phyloP scores from a whole-genome alignment of 2,888 invertebrate species.

The Eupeodes latifasciatus region DNA sequence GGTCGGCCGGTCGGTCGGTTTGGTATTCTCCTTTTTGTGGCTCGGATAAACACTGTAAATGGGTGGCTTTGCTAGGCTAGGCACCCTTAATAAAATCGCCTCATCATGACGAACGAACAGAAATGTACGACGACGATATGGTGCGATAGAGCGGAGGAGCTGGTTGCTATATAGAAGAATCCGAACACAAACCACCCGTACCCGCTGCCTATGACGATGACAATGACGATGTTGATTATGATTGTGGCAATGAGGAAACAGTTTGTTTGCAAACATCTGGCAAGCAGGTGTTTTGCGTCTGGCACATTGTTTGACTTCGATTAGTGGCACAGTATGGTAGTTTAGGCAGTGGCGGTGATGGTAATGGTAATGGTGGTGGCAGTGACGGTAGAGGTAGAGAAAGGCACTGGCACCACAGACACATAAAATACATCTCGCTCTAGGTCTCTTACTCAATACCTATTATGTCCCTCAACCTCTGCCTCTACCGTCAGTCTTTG shows the following conservation, averaged over 20 bases:
- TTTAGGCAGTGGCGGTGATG: constrained; percentile 7
- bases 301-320: constrained; percentile 74
- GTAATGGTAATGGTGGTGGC: no score
- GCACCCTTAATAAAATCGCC: constrained; percentile 20
- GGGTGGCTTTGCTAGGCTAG: constrained; percentile 3
- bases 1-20: background rate
- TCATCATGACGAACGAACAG: constrained; percentile 1
- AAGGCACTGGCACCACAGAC: background rate
- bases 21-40: constrained; percentile 24
- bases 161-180: background rate
- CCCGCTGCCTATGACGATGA: constrained; percentile 47
- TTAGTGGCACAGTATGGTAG: constrained; percentile 51
- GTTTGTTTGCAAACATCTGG: constrained; percentile 76
- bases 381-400: constrained; percentile 7
- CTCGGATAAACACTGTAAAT: background rate
- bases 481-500: background rate
- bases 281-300: constrained; percentile 73
- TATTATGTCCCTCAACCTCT: background rate
- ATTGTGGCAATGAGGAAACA: constrained; percentile 70
- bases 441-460: background rate
- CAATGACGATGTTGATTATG: constrained; percentile 71
- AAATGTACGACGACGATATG: background rate
- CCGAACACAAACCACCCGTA: no score
- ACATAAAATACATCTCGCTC: background rate
- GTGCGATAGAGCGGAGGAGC: background rate